Evolutionary conservation across 2,797 vertebrate genomes (phyloP).

Genomic region (Oceanodroma leucorhoa): DNA sequence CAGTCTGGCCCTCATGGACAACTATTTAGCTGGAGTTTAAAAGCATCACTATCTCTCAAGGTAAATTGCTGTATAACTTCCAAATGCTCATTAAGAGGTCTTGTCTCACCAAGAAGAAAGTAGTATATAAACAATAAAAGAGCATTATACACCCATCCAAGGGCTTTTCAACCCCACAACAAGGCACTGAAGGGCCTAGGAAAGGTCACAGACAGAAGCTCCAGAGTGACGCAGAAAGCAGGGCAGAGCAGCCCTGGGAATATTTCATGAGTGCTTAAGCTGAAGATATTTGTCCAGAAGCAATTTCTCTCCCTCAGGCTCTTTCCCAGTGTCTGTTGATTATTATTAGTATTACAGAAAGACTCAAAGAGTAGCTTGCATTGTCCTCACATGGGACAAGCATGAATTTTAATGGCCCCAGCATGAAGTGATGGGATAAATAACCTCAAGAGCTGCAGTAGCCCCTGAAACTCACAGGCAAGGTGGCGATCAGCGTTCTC

Average conservation of each 20-base stretch:
- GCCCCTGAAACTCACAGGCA: not conserved
- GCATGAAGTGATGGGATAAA: not conserved
- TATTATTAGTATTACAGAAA: not conserved
- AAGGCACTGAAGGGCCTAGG: not conserved
- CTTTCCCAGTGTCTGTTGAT: not conserved
- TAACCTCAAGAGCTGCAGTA: not conserved
- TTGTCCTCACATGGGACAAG: not conserved
- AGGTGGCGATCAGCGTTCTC: not conserved
- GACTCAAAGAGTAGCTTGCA: not conserved
- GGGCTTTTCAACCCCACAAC: not conserved
- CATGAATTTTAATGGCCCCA: not conserved
- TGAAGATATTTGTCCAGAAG: not conserved
- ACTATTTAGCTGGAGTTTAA: not conserved
- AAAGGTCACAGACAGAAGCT: not conserved
- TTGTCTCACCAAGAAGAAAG: not conserved
- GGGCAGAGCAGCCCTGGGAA: accelerated
- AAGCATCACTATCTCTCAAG: not conserved
- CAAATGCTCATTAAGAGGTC: not conserved
- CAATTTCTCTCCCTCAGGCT: not conserved
- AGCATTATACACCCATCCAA: not conserved
- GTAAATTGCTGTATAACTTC: not conserved
- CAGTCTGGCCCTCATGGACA: not conserved
- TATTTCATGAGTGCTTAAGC: not conserved
- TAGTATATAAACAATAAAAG: not conserved
- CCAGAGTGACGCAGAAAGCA: not conserved